phyloP scores from a whole-genome alignment of 2,113 vertebrate species.

The Pelvicachromis taeniatus region DNA sequence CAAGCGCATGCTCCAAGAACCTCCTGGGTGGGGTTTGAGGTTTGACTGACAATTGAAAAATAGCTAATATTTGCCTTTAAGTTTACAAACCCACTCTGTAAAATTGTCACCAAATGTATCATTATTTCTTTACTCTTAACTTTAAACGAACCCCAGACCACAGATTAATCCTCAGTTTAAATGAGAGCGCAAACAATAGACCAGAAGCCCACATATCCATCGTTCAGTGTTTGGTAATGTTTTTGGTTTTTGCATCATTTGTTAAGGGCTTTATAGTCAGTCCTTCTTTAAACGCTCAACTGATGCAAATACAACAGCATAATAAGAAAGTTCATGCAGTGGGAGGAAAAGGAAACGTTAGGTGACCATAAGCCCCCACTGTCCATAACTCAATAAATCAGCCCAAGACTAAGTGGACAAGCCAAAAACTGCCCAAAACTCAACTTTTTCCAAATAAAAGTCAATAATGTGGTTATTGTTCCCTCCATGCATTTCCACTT shows the following conservation, averaged over 20 bases:
- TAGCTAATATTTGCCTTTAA: background rate
- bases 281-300: background rate
- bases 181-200: too few relatives aligned
- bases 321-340: background rate
- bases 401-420: background rate
- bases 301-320: background rate
- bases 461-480: background rate
- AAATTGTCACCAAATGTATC: background rate
- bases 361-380: background rate
- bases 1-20: background rate
- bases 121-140: background rate
- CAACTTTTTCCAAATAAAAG: background rate
- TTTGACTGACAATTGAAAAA: background rate
- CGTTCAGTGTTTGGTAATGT: background rate
- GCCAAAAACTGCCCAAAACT: background rate
- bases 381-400: background rate
- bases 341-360: background rate
- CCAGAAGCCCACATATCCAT: background rate
- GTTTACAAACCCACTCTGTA: background rate
- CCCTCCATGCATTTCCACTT: background rate
- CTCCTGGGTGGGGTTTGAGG: background rate
- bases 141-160: background rate
- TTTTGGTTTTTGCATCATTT: background rate
- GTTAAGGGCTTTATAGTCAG: background rate
- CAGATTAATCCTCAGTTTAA: too few relatives aligned